Conservation (phyloP, 2,113 vertebrate species). For the Eira barbara region DNA sequence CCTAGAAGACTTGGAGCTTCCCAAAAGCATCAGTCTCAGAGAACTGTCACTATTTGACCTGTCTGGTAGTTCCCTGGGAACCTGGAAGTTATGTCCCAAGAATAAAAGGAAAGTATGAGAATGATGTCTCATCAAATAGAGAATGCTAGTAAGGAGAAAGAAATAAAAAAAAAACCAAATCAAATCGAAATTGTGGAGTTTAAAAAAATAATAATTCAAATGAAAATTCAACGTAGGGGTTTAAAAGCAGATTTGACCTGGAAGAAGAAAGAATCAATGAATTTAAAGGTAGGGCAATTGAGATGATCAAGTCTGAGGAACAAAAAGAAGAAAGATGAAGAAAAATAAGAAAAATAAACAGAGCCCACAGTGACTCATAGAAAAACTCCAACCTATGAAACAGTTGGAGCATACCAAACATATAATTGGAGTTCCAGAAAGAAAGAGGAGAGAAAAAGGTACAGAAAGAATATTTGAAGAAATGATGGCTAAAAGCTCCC, state of each 20-base stretch:
- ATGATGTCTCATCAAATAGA: neutral
- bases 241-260: neutral
- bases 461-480: neutral
- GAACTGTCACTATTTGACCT: neutral
- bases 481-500: neutral
- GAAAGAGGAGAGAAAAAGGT: neutral
- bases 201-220: neutral
- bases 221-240: neutral
- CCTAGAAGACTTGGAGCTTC: neutral
- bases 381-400: neutral
- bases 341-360: neutral
- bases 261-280: neutral
- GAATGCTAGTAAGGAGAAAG: neutral
- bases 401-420: neutral
- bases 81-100: neutral
- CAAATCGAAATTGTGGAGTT: neutral
- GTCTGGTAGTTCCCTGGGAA: neutral
- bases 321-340: neutral
- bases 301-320: neutral
- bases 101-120: neutral
- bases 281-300: neutral
- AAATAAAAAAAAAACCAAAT: conserved; percentile 14
- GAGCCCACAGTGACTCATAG: neutral
- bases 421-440: neutral
- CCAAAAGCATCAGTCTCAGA: neutral